A percentile compares a stretch with the other conserved stretches of the same genome.
Evolutionary conservation across 2,888 invertebrate genomes (phyloP).

Genomic region (Clistopyga incitator): DNA sequence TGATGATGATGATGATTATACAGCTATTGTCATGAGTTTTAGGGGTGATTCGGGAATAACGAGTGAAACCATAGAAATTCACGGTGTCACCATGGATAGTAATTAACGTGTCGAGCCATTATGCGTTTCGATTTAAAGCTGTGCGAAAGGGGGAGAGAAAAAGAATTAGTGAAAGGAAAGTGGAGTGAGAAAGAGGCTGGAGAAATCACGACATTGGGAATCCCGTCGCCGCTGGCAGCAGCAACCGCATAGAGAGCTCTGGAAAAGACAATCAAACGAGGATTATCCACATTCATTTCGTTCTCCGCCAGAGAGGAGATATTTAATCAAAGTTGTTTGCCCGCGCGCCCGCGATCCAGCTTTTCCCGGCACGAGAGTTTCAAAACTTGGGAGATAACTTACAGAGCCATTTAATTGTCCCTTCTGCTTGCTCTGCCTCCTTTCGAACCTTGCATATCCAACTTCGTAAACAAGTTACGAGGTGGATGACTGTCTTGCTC

Average conservation of each 20-base stretch:
- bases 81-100: constrained; percentile 16
- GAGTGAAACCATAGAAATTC: constrained; percentile 9
- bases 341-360: constrained; percentile 41
- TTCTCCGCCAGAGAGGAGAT: constrained; percentile 74
- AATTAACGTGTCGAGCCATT: constrained; percentile 51
- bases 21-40: background rate
- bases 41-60: background rate
- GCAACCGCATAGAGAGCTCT: constrained; percentile 47
- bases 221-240: constrained; percentile 69
- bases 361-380: constrained; percentile 72
- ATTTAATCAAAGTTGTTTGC: constrained; percentile 83
- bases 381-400: constrained; percentile 81
- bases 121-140: constrained; percentile 22
- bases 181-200: constrained; percentile 30
- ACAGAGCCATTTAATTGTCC: constrained; percentile 79
- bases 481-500: constrained; percentile 2
- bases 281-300: constrained; percentile 76
- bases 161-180: constrained; percentile 5
- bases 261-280: constrained; percentile 77
- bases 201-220: constrained; percentile 54
- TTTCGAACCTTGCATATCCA: constrained; percentile 25
- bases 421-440: constrained; percentile 34
- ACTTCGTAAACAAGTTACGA: constrained; percentile 57
- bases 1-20: background rate
- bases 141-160: background rate